Evolutionary conservation across 1,140 invertebrate genomes (phyloP).

Genomic region (Phortica variegata): DNA sequence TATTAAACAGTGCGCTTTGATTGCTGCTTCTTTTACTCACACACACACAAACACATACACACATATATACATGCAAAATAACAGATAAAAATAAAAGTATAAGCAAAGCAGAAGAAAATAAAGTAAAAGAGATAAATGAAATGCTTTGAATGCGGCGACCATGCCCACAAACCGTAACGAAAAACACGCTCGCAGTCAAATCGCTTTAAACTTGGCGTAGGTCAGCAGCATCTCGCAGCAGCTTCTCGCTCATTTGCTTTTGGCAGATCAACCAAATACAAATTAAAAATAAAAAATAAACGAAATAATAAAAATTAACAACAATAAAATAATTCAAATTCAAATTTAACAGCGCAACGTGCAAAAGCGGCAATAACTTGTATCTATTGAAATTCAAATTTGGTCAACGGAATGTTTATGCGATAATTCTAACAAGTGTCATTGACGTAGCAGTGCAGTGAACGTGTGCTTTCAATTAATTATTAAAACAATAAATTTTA

Average conservation of each 20-base stretch:
- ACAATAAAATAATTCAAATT: constrained; percentile 4
- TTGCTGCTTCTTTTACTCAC: constrained; percentile 30
- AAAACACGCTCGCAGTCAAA: constrained; percentile 3
- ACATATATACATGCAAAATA: neutral
- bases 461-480: neutral
- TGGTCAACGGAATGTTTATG: constrained; percentile 6
- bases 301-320: constrained; percentile 3
- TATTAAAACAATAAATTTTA: neutral
- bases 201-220: constrained; percentile 33
- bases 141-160: too few relatives aligned
- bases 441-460: neutral
- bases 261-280: too few relatives aligned
- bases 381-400: neutral
- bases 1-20: constrained; percentile 53
- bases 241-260: too few relatives aligned
- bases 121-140: neutral
- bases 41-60: neutral
- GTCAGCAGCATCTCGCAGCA: constrained; percentile 28
- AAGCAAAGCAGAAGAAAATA: constrained; percentile 12
- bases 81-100: neutral
- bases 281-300: constrained; percentile 1
- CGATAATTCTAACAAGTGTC: constrained; percentile 3
- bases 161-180: neutral
- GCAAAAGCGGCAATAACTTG: constrained; percentile 2
- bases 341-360: constrained; percentile 1